Base-by-base conservation (phyloP, 1,140 invertebrate species). In the Hypsibius dujardini region DNA sequence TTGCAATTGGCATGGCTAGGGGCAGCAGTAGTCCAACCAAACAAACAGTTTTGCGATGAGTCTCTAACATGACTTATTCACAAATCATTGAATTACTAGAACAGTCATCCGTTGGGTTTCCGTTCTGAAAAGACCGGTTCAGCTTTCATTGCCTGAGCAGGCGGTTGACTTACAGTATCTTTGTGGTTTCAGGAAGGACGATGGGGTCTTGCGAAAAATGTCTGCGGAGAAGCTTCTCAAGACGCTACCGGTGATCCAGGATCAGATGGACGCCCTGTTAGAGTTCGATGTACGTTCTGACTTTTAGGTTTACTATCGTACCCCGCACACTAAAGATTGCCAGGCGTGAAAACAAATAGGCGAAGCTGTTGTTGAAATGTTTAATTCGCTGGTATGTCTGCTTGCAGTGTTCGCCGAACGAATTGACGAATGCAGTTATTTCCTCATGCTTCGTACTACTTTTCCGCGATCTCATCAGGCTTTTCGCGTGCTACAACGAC, bases 401-500 rank as follows among this genome's bases (percentile, higher is more conserved):
- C 75, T 76, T 77, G 72, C 77, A 83, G 83, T 96, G 90, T 79
- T 89, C 91, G 47, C 86, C 91, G 73, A 93, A 94, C 79, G 95
- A 99, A 80, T 85, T 99, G 74, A 92, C 88, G 74, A 98, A 99
- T 81, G 92, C 93, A 69, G 93, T 99, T 70, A 98, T 99, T 77
- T 97, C 95, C 78, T 92, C 95, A 84, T 91, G 90, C 75, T 99
- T 98, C 80, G 95, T 98, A 88, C 83, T 98, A 72, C 84, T 99
- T 60, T 98, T 98, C 81, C 86, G 95, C 81, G 96, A 99, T 85
- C 86, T 98, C 75, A 98, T 99, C 79, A 86, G 95, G 75, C 83
- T 99, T 72, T 99, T 98, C 85, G 96, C 95, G 69, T 96, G 95
- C 80, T 98, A 98, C 83, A 99, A 99, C 81, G 95, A 99, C 82